Evolutionary conservation across 2,888 invertebrate genomes (phyloP).

Genomic region (Andrena praecox): DNA sequence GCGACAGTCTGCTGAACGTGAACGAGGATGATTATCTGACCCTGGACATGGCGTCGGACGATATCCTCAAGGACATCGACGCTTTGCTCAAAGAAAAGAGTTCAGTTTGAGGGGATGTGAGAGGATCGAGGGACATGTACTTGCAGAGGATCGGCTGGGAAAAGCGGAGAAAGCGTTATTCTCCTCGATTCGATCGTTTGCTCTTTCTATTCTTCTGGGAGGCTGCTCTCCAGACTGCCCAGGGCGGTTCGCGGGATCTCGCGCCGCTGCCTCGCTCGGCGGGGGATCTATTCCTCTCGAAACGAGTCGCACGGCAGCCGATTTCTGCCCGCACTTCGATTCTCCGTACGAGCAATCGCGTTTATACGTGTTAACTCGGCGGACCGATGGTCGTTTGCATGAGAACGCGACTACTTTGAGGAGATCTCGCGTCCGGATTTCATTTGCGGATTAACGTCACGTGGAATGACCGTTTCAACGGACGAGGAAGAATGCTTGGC

Average conservation of each 20-base stretch:
- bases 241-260: background rate
- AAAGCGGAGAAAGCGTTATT: background rate
- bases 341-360: background rate
- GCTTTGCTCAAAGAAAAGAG: slow-evolving; percentile 78
- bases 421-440: background rate
- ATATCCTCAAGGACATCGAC: slow-evolving; percentile 82
- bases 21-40: slow-evolving; percentile 76
- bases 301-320: background rate
- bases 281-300: background rate
- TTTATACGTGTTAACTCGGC: background rate
- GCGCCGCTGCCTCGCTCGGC: background rate
- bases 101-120: slow-evolving; percentile 54
- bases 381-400: background rate
- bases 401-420: background rate
- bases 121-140: background rate
- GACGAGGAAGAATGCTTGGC: background rate
- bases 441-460: background rate
- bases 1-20: slow-evolving; percentile 66
- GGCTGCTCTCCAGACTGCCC: background rate
- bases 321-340: background rate
- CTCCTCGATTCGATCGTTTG: slow-evolving; percentile 11
- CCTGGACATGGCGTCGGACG: slow-evolving; percentile 76
- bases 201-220: background rate
- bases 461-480: background rate
- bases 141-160: slow-evolving; percentile 5